A percentile compares a stretch with the other conserved stretches of the same genome.
These are phyloP conservation scores for Selene dorsalis DNA, from an alignment of 2,797 vertebrate species.

Conservation along the genomic window DNA sequence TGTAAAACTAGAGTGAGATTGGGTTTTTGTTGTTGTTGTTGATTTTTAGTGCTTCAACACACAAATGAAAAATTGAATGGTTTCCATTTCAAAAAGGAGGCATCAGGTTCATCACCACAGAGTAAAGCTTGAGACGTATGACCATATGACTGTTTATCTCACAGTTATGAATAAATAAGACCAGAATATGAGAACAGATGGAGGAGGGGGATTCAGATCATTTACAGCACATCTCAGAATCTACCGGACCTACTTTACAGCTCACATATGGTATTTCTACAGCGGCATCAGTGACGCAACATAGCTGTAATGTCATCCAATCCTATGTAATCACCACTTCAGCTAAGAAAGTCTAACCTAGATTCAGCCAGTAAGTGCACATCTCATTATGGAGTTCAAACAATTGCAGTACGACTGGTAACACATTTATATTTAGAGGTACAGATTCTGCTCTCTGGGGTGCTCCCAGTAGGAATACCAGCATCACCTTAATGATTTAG, in stretches of 20 bases:
- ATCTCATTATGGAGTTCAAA: slow-evolving; percentile 47
- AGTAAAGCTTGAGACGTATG: not conserved
- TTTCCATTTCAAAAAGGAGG: not conserved
- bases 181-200: not conserved
- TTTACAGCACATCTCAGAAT: slow-evolving; percentile 3
- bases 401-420: slow-evolving; percentile 23
- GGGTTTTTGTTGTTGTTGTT: no score
- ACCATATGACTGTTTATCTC: not conserved
- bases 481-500: slow-evolving; percentile 49
- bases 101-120: not conserved
- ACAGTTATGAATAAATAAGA: not conserved
- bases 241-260: slow-evolving; percentile 19
- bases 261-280: slow-evolving; percentile 15
- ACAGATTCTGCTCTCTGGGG: slow-evolving; percentile 30
- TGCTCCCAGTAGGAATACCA: slow-evolving; percentile 30
- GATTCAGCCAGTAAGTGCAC: slow-evolving; percentile 46
- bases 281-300: slow-evolving; percentile 59
- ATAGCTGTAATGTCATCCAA: slow-evolving; percentile 53
- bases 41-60: no score
- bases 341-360: slow-evolving; percentile 48
- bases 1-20: no score
- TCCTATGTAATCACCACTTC: slow-evolving; percentile 32
- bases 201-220: not conserved
- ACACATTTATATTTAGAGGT: slow-evolving; percentile 2
- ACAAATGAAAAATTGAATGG: not conserved